A percentile compares a stretch with the other conserved stretches of the same genome.
phyloP scores from a whole-genome alignment of 92 coral and sea anemone genomes.

The Phenganax marumi region DNA sequence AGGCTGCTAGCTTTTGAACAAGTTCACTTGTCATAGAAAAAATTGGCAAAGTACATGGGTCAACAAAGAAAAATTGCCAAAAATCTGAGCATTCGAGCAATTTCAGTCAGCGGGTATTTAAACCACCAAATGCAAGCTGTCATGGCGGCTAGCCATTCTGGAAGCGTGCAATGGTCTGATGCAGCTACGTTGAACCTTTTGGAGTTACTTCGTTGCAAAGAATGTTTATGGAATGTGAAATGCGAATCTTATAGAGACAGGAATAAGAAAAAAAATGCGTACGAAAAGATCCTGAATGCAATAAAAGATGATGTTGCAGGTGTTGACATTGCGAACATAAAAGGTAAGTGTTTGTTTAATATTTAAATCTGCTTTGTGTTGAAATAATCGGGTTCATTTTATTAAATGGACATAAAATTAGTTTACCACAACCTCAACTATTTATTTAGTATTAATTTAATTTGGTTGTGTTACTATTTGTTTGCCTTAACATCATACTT shows the following conservation, averaged over 20 bases:
- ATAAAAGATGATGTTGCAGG: conserved; percentile 35
- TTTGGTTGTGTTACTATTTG: no score
- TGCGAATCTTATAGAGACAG: conserved; percentile 17
- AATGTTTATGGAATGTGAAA: conserved; percentile 23
- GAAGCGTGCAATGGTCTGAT: conserved; percentile 1
- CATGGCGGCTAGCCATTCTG: neutral
- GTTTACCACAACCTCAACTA: neutral
- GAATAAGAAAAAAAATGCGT: conserved; percentile 24
- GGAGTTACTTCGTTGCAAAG: conserved; percentile 6
- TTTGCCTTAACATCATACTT: no score
- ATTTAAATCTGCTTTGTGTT: neutral
- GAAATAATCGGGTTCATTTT: neutral
- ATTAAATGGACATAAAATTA: neutral
- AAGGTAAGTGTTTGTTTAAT: neutral
- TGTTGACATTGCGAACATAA: conserved; percentile 12
- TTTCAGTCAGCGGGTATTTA: neutral
- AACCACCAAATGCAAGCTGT: neutral
- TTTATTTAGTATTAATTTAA: neutral
- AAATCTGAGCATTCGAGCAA: neutral
- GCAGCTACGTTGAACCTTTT: neutral
- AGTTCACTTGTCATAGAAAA: neutral
- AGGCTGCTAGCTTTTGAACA: neutral
- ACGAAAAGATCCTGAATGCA: conserved; percentile 8
- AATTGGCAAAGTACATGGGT: conserved; percentile 9
- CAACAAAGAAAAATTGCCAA: conserved; percentile 20